phyloP scores from a whole-genome alignment of 2,797 vertebrate genomes.

The Crax fasciolata region DNA sequence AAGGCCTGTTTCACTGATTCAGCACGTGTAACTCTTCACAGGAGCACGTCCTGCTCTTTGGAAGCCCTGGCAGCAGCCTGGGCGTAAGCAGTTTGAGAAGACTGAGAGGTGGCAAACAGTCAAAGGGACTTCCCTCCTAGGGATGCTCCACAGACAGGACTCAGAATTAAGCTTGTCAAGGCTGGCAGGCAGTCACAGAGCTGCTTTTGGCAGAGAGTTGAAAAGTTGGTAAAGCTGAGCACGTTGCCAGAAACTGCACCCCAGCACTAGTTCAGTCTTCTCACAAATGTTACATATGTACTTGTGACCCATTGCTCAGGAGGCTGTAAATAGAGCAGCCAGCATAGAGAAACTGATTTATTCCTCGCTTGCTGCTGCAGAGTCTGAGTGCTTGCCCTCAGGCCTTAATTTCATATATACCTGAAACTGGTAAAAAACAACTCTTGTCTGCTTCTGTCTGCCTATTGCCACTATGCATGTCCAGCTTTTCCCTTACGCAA shows the following conservation, averaged over 20 bases:
- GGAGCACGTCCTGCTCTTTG: not conserved
- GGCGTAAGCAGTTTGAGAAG: not conserved
- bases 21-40: not conserved
- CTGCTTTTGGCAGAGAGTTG: not conserved
- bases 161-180: not conserved
- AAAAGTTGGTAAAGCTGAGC: not conserved
- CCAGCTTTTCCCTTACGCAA: not conserved
- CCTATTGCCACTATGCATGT: not conserved
- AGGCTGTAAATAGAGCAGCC: not conserved
- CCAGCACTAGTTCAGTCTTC: not conserved
- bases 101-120: not conserved
- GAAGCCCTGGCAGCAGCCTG: not conserved
- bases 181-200: not conserved
- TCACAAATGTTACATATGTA: not conserved
- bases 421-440: not conserved
- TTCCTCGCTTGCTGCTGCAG: not conserved
- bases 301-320: not conserved
- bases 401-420: not conserved
- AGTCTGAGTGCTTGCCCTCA: not conserved
- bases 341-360: not conserved
- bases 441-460: not conserved
- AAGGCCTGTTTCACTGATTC: constrained; percentile 11
- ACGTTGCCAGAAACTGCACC: not conserved
- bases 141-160: not conserved
- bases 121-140: not conserved